Conservation (phyloP, 1,140 invertebrate species). For the roundworm (Caenorhabditis elegans) region DNA sequence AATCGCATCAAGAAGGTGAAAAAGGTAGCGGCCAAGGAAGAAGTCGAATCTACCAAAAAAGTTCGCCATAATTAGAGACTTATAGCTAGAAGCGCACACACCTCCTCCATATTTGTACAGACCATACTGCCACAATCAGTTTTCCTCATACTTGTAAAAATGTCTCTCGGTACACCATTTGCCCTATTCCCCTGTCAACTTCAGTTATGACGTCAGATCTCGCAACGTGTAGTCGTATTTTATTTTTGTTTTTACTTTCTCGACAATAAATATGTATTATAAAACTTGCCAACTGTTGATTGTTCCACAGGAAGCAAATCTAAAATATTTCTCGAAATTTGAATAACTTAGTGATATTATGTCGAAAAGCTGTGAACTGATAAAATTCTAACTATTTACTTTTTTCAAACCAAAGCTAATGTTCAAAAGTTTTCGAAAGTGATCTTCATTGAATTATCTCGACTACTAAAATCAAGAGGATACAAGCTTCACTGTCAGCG, state of each 20-base stretch:
- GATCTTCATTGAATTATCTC: no score
- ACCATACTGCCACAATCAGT: not conserved
- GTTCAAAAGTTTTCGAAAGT: no score
- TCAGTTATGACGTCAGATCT: slow-evolving; percentile 13
- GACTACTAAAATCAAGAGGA: not conserved
- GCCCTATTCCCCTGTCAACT: not conserved
- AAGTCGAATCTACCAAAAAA: not conserved
- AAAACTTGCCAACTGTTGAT: no score
- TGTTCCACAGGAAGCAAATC: no score
- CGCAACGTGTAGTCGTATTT: slow-evolving; percentile 2
- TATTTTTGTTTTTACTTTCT: not conserved
- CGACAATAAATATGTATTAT: slow-evolving; percentile 2
- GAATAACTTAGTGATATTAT: no score
- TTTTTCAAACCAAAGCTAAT: not conserved
- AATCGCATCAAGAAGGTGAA: not conserved
- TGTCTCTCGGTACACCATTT: not conserved
- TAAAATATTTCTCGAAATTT: no score
- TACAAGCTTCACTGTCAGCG: not conserved
- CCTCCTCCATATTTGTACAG: not conserved
- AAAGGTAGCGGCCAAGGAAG: not conserved
- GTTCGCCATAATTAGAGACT: not conserved
- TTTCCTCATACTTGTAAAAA: slow-evolving; percentile 15
- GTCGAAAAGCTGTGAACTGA: no score
- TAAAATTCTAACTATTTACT: no score
- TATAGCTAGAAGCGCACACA: not conserved